These are phyloP conservation scores for Caenorhabditis sp. DNA, from an alignment of 2,888 invertebrate genomes.

Conservation along the genomic window DNA sequence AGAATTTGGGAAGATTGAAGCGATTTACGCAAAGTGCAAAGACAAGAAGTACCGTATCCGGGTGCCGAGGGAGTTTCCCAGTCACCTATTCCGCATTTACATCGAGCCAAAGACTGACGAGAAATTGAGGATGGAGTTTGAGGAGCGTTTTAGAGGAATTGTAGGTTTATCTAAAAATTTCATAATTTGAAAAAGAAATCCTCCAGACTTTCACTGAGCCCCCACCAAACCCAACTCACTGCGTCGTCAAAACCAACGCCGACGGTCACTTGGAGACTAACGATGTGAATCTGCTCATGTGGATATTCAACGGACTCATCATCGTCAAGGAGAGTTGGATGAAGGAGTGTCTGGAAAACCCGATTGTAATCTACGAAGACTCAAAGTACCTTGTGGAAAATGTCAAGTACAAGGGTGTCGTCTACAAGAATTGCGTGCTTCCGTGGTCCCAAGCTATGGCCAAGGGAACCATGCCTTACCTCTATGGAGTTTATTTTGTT, in stretches of 20 bases:
- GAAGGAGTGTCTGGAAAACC: constrained; percentile 21
- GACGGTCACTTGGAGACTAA: constrained; percentile 23
- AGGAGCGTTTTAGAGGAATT: constrained; percentile 17
- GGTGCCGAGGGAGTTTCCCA: constrained; percentile 19
- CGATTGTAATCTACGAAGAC: constrained; percentile 18
- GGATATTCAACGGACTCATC: constrained; percentile 41
- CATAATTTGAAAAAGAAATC: too few species aligned
- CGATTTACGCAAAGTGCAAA: constrained; percentile 19
- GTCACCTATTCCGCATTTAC: constrained; percentile 26
- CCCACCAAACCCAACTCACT: constrained; percentile 16
- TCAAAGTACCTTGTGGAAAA: constrained; percentile 26
- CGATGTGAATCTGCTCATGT: constrained; percentile 3
- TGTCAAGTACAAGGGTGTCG: constrained; percentile 15
- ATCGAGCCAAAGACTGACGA: constrained; percentile 24
- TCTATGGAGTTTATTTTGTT: constrained; percentile 30
- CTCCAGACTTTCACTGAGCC: constrained; percentile 22
- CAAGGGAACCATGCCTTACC: constrained; percentile 33
- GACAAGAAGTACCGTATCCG: constrained; percentile 21
- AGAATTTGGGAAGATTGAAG: constrained; percentile 14
- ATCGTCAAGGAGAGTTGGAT: constrained; percentile 43
- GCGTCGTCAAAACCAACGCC: constrained; percentile 1
- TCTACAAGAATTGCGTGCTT: constrained; percentile 35
- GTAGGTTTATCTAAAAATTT: constrained; percentile 15
- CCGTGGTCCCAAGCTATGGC: constrained; percentile 42
- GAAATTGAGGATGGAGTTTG: background rate